Percentiles rank a stretch among this genome's conserved stretches.
Conservation (phyloP, 2,797 vertebrate species). For the Ctenochaetus hawaiiensis region DNA sequence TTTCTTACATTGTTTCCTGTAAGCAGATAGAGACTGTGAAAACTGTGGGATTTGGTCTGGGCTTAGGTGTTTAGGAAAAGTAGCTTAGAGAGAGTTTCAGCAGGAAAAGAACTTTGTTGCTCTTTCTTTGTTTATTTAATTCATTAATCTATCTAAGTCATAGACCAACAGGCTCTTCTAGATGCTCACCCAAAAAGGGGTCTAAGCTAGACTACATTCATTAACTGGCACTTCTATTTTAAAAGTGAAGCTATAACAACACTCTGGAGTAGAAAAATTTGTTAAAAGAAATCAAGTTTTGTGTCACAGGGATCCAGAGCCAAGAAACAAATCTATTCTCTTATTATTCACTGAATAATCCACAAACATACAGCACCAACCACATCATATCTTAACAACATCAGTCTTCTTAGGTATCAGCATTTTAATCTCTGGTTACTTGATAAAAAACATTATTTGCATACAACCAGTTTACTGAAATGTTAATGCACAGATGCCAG, state of each 20-base stretch:
- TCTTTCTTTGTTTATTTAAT: not conserved
- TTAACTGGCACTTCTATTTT: not conserved
- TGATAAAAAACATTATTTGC: conserved; percentile 28
- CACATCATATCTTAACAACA: not conserved
- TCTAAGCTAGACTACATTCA: no score
- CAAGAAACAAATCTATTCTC: not conserved
- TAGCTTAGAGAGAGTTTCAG: not conserved
- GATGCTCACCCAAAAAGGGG: no score
- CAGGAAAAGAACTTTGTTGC: not conserved
- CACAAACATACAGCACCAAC: no score
- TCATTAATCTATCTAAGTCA: not conserved
- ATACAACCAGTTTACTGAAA: conserved; percentile 10
- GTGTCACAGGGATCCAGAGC: conserved; percentile 7
- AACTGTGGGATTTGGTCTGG: not conserved
- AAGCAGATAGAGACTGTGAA: no score
- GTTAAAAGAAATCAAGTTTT: not conserved
- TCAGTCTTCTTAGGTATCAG: conserved; percentile 25
- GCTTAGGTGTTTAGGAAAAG: not conserved
- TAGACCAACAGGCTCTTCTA: not conserved
- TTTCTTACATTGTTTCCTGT: not conserved
- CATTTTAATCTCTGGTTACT: conserved; percentile 13
- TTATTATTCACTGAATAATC: not conserved
- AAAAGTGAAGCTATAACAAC: not conserved
- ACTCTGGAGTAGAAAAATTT: not conserved
- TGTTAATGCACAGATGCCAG: conserved; percentile 9